Percentiles rank a stretch among this genome's conserved stretches.
Conservation (phyloP, 64 coral and sea anemone genomes). For the Catalaphyllia jardinei region DNA sequence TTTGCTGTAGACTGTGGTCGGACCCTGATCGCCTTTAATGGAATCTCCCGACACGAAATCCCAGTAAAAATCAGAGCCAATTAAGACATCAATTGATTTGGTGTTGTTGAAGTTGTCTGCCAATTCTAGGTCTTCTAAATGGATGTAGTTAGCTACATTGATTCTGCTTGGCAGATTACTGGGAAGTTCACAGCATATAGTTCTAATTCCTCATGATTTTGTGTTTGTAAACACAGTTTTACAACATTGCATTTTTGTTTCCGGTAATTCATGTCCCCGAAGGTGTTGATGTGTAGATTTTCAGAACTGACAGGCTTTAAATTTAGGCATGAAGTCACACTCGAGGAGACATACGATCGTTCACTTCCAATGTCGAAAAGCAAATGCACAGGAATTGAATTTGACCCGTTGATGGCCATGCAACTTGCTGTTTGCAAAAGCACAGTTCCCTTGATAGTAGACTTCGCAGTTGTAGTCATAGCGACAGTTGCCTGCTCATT, state of each 20-base stretch:
- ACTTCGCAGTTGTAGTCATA: constrained; percentile 27
- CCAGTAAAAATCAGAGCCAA: constrained; percentile 80
- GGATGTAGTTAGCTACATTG: constrained; percentile 37
- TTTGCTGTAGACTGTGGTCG: constrained; percentile 69
- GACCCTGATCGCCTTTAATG: constrained; percentile 43
- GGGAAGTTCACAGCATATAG: constrained; percentile 44
- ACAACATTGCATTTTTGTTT: constrained; percentile 51
- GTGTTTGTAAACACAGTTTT: constrained; percentile 50
- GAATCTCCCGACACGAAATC: constrained; percentile 58
- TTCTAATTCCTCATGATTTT: constrained; percentile 40
- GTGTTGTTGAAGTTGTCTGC: constrained; percentile 43
- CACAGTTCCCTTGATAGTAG: constrained; percentile 41
- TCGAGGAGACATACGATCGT: constrained; percentile 38
- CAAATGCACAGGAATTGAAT: constrained; percentile 35
- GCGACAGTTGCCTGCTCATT: neutral
- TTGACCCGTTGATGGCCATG: constrained; percentile 34
- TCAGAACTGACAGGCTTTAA: constrained; percentile 41
- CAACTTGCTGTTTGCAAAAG: constrained; percentile 48
- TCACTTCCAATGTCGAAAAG: constrained; percentile 62
- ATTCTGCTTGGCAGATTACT: constrained; percentile 15
- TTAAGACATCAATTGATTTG: constrained; percentile 51
- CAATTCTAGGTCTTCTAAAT: constrained; percentile 46
- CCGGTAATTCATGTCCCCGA: constrained; percentile 50
- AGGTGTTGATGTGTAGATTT: constrained; percentile 40
- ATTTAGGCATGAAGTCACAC: constrained; percentile 37